These are phyloP conservation scores for Dasypogon diadema DNA, from an alignment of 2,888 invertebrate genomes.

Conservation along the genomic window DNA sequence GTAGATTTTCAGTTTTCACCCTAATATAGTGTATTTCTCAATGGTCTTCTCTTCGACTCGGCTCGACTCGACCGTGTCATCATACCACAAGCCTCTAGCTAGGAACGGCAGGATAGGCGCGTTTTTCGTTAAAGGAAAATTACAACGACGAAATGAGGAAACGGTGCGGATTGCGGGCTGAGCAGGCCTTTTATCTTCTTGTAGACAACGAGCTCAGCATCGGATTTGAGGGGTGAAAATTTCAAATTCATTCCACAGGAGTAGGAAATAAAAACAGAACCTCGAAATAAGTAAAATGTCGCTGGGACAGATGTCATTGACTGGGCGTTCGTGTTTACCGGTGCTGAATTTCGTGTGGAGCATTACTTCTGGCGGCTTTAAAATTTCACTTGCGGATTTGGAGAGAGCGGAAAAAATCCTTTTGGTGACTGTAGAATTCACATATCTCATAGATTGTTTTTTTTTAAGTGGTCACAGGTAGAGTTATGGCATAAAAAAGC, in stretches of 20 bases:
- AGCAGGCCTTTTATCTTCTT: constrained; percentile 22
- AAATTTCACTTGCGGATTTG: background rate
- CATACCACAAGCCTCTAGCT: background rate
- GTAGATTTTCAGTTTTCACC: constrained; percentile 1
- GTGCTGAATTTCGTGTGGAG: background rate
- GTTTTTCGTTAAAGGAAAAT: constrained; percentile 7
- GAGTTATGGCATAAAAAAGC: too few relatives aligned
- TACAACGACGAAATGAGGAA: constrained; percentile 7
- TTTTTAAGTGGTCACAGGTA: too few relatives aligned
- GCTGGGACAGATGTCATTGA: constrained; percentile 29
- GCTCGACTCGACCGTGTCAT: background rate
- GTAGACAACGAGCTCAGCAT: constrained; percentile 6
- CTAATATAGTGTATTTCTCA: background rate
- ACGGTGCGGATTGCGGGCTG: constrained; percentile 4
- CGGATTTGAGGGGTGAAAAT: constrained; percentile 28
- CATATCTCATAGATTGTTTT: too few relatives aligned
- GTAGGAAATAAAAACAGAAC: background rate
- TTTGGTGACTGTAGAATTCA: too few relatives aligned
- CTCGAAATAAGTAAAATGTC: background rate
- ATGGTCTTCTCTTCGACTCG: background rate
- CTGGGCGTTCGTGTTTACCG: background rate
- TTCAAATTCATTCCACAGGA: background rate
- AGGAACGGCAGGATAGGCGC: background rate
- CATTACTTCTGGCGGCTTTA: background rate
- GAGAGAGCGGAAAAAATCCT: too few relatives aligned